Evolutionary conservation across 2,888 invertebrate genomes (phyloP).

Genomic region (Cremastinae sp.): DNA sequence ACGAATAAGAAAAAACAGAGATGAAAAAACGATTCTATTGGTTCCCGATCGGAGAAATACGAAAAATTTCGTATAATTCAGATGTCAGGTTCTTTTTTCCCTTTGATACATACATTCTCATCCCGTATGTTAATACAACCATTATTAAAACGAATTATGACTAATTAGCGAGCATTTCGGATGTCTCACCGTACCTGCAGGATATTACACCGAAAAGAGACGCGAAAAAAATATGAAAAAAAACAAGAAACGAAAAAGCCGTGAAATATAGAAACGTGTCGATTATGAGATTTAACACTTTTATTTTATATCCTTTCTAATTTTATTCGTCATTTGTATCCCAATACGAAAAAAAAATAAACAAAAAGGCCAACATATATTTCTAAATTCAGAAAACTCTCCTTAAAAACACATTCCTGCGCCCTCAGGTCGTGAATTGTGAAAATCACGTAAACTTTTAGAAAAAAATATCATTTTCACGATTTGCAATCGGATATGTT

Average conservation of each 20-base stretch:
- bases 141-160: slow-evolving; percentile 39
- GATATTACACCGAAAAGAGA: neutral
- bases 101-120: neutral
- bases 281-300: too few species aligned
- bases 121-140: slow-evolving; percentile 17
- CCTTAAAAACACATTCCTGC: too few species aligned
- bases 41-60: neutral
- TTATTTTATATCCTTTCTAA: too few species aligned
- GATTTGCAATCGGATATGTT: too few species aligned
- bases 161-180: slow-evolving; percentile 36
- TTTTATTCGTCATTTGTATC: too few species aligned
- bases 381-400: too few species aligned
- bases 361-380: too few species aligned
- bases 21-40: slow-evolving; percentile 10
- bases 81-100: slow-evolving; percentile 4
- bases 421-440: too few species aligned
- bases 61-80: slow-evolving; percentile 14
- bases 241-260: slow-evolving; percentile 35
- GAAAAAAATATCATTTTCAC: too few species aligned
- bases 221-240: slow-evolving; percentile 1
- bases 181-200: neutral
- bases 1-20: neutral
- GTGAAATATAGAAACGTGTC: slow-evolving; percentile 1
- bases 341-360: too few species aligned
- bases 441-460: too few species aligned